Conservation (phyloP, 1,140 invertebrate species). For the Cepaea nemoralis region DNA sequence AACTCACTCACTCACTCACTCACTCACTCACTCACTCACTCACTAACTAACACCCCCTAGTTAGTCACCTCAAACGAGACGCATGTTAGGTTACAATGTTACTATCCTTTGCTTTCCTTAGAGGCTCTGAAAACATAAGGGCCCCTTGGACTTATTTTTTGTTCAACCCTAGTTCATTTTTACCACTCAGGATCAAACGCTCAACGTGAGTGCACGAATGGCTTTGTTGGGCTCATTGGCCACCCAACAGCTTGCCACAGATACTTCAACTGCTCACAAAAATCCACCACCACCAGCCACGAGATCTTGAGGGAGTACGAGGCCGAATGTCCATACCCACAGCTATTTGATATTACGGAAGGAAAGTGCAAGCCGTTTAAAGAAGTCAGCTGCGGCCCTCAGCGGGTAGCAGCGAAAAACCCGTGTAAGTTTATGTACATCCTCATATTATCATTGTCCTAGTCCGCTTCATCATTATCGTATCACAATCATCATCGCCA, state of each 20-base stretch:
- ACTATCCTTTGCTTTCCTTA: no score
- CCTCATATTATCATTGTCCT: not conserved
- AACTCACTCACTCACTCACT: no score
- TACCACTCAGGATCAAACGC: not conserved
- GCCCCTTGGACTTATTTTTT: no score
- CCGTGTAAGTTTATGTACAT: not conserved
- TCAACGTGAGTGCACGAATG: not conserved
- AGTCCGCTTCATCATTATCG: not conserved
- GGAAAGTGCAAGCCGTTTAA: conserved; percentile 13
- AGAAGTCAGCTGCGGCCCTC: not conserved
- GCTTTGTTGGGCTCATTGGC: not conserved
- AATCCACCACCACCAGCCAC: not conserved
- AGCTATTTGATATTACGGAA: conserved; percentile 14
- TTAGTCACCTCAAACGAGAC: no score
- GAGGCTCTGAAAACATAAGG: no score
- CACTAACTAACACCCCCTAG: no score
- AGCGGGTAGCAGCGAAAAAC: conserved; percentile 6
- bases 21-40: no score
- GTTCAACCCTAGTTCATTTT: no score
- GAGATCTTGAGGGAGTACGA: conserved; percentile 5
- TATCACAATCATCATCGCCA: not conserved
- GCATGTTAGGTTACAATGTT: no score
- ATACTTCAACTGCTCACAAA: conserved; percentile 26
- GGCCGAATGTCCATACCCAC: conserved; percentile 14
- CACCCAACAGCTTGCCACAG: conserved; percentile 19